Evolutionary conservation across 2,888 invertebrate species (phyloP).

Genomic region (Hypsopygia costalis): DNA sequence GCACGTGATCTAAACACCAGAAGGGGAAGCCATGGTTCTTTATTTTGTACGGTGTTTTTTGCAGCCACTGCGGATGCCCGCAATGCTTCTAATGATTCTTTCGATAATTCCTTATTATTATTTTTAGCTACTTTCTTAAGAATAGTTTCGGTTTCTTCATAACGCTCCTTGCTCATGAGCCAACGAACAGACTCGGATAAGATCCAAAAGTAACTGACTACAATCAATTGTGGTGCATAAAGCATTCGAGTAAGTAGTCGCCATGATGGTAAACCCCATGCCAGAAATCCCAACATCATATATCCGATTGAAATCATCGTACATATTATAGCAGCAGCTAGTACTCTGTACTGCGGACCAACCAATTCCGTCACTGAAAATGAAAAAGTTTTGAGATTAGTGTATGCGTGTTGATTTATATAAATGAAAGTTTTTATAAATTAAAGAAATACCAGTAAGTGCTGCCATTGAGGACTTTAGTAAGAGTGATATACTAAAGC

Average conservation of each 20-base stretch:
- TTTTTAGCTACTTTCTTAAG: slow-evolving; percentile 82
- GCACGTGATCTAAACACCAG: slow-evolving; percentile 52
- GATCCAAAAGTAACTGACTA: slow-evolving; percentile 85
- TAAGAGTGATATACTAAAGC: too few relatives aligned
- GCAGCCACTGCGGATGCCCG: slow-evolving; percentile 53
- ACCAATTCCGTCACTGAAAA: slow-evolving; percentile 87
- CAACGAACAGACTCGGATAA: slow-evolving; percentile 89
- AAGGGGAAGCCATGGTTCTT: too few relatives aligned
- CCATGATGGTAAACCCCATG: slow-evolving; percentile 87
- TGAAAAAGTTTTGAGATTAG: too few relatives aligned
- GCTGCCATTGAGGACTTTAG: too few relatives aligned
- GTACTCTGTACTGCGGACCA: slow-evolving; percentile 86
- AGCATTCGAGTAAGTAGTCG: slow-evolving; percentile 83
- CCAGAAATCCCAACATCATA: slow-evolving; percentile 84
- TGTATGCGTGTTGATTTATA: too few relatives aligned
- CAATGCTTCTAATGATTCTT: slow-evolving; percentile 70
- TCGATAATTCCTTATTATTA: slow-evolving; percentile 80
- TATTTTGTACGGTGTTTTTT: slow-evolving; percentile 39
- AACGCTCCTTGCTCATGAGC: slow-evolving; percentile 86
- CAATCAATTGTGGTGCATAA: slow-evolving; percentile 85
- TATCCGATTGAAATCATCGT: slow-evolving; percentile 88
- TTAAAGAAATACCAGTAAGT: too few relatives aligned
- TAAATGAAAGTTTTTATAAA: too few relatives aligned
- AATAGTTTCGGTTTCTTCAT: slow-evolving; percentile 82
- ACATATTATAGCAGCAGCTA: slow-evolving; percentile 86